Base-by-base conservation (phyloP, 1,140 invertebrate genomes). In the Parasteatoda tepidariorum region DNA sequence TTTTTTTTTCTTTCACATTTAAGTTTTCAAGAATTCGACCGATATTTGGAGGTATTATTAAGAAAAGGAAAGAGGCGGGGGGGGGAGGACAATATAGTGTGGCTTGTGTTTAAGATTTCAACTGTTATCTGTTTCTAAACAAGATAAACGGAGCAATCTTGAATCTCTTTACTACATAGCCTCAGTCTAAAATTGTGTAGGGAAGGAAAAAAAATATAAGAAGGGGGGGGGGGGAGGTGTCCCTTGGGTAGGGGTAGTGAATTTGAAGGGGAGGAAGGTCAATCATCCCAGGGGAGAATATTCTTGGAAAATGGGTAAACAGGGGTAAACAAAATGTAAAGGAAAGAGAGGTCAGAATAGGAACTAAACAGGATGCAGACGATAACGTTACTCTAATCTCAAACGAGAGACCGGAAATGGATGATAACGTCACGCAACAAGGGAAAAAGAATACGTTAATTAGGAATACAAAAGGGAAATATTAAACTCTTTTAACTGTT, bases 291-390 rank as follows among this genome's bases (percentile, higher is more conserved):
- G 41, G 38, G 26, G 38, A 26, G 24, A 61, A 38, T 48, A 64
- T 76, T 64, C 73, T 33, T 30, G 59, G 73, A 76, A 76, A 68
- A 34, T 38, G 57, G 73, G 73, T 54, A 76, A 76, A 76, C 26
- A 64, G 4, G 73, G 73, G 73, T 76, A 76, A 76, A 76, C 73
- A 76, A 64, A 76, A 24, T 64, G 30, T 18, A 22, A 30, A 48
- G 24, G 31, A 59, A 30, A 41, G 55, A 76, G 64, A 48, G 55
- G 33, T 28, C 34, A n/a, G 24, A 28, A 3, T 9, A 24, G 6
- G 15, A 30, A 33, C 55, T 48, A 41, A 62, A 76, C 73, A 76
- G 73, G 73, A 76, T 76, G 73, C 73, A 31, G 24, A 28, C 57
- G 57, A 76, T 76, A 76, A 76, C 13, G 73, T 41, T 76, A 76